Evolutionary conservation across 2,888 invertebrate species (phyloP), one percentile per base, ranked within the genome.

Genomic region (Meiosimyza decipiens): DNA sequence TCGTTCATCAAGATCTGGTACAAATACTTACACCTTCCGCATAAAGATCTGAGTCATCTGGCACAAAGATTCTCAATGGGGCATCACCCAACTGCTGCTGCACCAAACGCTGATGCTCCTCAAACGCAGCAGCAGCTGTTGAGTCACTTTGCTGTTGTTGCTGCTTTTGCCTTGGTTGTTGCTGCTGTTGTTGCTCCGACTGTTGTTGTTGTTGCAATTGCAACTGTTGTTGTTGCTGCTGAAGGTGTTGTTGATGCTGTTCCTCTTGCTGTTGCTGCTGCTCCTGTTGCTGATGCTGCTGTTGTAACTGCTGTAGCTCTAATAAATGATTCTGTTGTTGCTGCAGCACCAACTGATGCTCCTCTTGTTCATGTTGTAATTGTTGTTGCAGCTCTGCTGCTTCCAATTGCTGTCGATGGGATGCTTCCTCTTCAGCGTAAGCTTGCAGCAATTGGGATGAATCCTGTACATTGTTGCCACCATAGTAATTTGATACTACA

Each of bases 51-150:
- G 40, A 6, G 16, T 87, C 87, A 59, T 89, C 89, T 1, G 89
- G 89, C 15, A 89, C 88, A 79, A 88, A 88, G 74, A 89, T 89
- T 74, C 88, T 85, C 64, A 89, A 75, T 0, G 88, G 87, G 40
- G 84, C 83, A 69, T 85, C 84, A 5, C 86, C 82, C 28, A 85
- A 77, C 59, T 84, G 85, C 74, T 86, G 83, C n/a, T 80, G 76
- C 6, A 86, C 82, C 16, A 84, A 76, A 52, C 83, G 80, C 65
- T 85, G 84, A 76, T 87, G 85, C 63, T 84, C 83, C 64, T 85
- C 82, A 73, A 84, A 85, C 1, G 87, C 84, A 3, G 81, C 73
- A 11, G 80, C 75, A 6, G 40, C 40, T 40, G 40, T 40, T 40
- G 82, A 79, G 67, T 80, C 82, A 18, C 66, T 28, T 1, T 74